Evolutionary conservation across 2,888 invertebrate species (phyloP).

Genomic region (Sicus ferrugineus): DNA sequence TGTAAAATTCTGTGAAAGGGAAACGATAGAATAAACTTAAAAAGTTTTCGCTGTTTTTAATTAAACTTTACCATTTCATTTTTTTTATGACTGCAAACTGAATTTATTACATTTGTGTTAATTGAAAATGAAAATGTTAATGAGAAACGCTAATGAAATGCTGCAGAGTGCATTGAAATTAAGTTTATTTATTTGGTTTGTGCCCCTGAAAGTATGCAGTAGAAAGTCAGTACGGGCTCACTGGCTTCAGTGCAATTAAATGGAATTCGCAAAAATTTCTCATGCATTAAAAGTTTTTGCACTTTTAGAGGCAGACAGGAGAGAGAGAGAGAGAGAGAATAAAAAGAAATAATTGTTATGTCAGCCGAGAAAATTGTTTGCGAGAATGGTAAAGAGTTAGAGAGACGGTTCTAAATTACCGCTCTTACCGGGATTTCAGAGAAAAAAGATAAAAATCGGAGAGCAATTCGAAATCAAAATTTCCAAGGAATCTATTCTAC

Average conservation of each 20-base stretch:
- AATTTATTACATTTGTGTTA: slow-evolving; percentile 58
- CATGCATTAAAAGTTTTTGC: slow-evolving; percentile 15
- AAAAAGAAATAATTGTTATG: no score
- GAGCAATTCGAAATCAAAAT: no score
- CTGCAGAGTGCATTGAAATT: slow-evolving; percentile 24
- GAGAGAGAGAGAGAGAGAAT: no score
- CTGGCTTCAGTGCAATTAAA: slow-evolving; percentile 26
- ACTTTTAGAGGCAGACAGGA: no score
- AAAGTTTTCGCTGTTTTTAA: slow-evolving; percentile 26
- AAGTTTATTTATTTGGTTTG: slow-evolving; percentile 23
- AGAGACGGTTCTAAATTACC: no score
- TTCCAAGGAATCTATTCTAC: no score
- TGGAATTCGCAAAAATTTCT: slow-evolving; percentile 24
- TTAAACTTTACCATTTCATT: slow-evolving; percentile 27
- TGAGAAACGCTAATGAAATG: slow-evolving; percentile 56
- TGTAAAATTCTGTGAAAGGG: slow-evolving; percentile 10
- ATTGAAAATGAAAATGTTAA: slow-evolving; percentile 59
- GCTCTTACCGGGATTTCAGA: no score
- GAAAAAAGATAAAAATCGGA: no score
- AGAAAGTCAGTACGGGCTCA: slow-evolving; percentile 13
- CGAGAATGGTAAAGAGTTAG: no score
- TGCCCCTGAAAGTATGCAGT: slow-evolving; percentile 33
- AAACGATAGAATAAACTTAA: slow-evolving; percentile 14
- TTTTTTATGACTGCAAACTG: slow-evolving; percentile 33
- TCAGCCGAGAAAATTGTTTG: no score